Evolutionary conservation across 2,113 vertebrate genomes (phyloP).

Genomic region (Aphelocoma coerulescens): DNA sequence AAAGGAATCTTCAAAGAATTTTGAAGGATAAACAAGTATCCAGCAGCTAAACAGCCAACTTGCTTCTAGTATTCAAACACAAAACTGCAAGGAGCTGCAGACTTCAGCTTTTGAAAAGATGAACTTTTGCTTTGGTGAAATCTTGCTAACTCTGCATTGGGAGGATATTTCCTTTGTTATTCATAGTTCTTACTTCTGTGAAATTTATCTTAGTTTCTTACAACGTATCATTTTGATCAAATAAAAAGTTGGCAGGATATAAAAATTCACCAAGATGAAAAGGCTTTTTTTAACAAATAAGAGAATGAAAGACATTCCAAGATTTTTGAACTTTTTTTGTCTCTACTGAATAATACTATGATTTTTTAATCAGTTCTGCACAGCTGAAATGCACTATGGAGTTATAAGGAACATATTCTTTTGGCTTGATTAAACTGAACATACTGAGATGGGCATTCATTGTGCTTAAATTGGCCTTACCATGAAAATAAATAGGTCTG

Average conservation of each 20-base stretch:
- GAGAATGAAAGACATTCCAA: not conserved
- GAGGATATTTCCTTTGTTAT: not conserved
- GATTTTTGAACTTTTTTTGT: not conserved
- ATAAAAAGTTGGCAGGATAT: slow-evolving; percentile 1
- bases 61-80: not conserved
- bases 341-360: not conserved
- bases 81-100: not conserved
- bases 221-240: not conserved
- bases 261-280: slow-evolving; percentile 27
- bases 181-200: not conserved
- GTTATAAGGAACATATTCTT: not conserved
- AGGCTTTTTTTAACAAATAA: not conserved
- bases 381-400: not conserved
- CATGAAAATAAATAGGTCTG: not conserved
- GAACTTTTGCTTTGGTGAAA: not conserved
- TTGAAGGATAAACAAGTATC: not conserved
- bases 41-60: not conserved
- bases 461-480: not conserved
- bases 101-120: not conserved
- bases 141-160: not conserved
- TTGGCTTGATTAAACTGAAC: not conserved
- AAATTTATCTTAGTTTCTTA: slow-evolving; percentile 26
- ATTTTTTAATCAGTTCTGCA: slow-evolving; percentile 23
- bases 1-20: not conserved
- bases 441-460: not conserved